Conservation (phyloP, 2,888 invertebrate species). For the Polymixis flavicincta region DNA sequence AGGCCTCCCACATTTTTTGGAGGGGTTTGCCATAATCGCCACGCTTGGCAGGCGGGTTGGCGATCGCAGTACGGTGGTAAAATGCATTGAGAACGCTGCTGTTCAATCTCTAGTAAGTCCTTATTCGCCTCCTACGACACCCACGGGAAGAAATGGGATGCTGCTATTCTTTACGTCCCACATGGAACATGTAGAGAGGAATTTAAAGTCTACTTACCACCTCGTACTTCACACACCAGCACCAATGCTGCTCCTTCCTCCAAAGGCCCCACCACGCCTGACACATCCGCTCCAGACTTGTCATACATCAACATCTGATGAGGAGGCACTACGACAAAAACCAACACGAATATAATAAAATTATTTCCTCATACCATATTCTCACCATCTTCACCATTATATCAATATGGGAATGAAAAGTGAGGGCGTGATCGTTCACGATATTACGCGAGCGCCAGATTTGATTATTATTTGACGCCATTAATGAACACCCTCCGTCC, state of each 20-base stretch:
- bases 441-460: constrained; percentile 71
- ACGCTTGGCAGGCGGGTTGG: no score
- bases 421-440: constrained; percentile 57
- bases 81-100: no score
- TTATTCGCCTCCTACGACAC: no score
- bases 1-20: no score
- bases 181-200: no score
- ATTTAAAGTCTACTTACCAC: constrained; percentile 91
- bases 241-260: constrained; percentile 95
- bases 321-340: constrained; percentile 94
- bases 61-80: no score
- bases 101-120: no score
- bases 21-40: no score
- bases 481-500: constrained; percentile 73
- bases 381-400: constrained; percentile 41
- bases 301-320: constrained; percentile 96
- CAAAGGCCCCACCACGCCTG: constrained; percentile 95
- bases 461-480: constrained; percentile 81
- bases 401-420: constrained; percentile 60
- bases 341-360: constrained; percentile 22
- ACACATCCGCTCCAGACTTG: constrained; percentile 95
- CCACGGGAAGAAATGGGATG: no score
- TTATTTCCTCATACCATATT: constrained; percentile 25
- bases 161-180: no score
- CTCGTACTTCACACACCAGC: constrained; percentile 96